Evolutionary conservation across 2,888 invertebrate species (phyloP).

Genomic region (Neria commutata): DNA sequence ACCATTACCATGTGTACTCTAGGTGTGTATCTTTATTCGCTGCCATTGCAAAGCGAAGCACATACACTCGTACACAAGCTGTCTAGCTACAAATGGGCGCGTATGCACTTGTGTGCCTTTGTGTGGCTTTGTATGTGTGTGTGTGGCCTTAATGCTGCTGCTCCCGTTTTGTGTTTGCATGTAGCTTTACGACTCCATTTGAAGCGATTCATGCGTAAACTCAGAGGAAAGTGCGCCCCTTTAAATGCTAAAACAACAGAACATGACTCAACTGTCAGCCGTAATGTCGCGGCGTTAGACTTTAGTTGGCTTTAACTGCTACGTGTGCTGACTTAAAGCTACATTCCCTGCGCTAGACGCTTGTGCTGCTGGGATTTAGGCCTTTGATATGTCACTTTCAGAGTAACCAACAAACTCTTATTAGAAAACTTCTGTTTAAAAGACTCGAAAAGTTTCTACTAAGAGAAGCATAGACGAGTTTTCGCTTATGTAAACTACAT

Average conservation of each 20-base stretch:
- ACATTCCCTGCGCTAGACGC: too few species aligned
- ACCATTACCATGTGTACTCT: neutral
- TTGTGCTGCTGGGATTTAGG: too few species aligned
- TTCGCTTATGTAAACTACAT: too few species aligned
- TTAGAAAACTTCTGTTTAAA: too few species aligned
- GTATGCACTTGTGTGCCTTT: neutral
- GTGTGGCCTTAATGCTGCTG: conserved; percentile 36
- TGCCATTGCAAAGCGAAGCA: neutral
- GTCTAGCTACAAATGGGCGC: too few species aligned
- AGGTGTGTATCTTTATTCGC: neutral
- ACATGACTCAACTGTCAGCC: neutral
- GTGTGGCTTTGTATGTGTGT: conserved; percentile 22
- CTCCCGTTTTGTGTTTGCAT: neutral
- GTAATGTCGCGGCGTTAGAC: neutral
- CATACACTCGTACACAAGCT: neutral
- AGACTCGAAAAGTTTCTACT: too few species aligned
- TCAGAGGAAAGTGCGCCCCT: too few species aligned
- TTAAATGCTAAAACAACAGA: neutral
- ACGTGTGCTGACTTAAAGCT: too few species aligned
- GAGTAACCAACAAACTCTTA: too few species aligned
- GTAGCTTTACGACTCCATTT: neutral
- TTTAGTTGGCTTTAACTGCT: too few species aligned
- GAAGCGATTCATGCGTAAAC: neutral
- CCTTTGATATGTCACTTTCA: too few species aligned
- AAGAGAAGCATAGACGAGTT: too few species aligned